phyloP scores from a whole-genome alignment of 1,140 invertebrate species.

The Medauroidea extradentata region DNA sequence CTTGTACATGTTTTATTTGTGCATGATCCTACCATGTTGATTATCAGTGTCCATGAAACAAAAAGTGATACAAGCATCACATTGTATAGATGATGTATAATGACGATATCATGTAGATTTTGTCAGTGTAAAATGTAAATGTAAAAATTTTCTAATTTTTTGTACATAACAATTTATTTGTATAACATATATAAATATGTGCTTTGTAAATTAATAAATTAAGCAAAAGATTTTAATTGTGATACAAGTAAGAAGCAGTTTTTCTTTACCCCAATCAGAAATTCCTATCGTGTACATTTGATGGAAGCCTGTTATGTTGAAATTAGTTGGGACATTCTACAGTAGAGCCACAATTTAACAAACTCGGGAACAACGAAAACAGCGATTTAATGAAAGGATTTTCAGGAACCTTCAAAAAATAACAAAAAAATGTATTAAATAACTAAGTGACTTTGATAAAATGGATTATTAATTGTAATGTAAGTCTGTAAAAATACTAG shows the following conservation, averaged over 20 bases:
- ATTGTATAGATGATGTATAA: background rate
- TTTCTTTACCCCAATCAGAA: no score
- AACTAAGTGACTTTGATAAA: no score
- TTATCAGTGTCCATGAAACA: background rate
- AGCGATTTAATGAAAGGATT: no score
- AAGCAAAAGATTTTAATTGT: conserved; percentile 1
- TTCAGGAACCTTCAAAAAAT: no score
- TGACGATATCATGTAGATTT: background rate
- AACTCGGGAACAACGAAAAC: no score
- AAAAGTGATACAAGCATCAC: background rate
- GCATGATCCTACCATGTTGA: background rate
- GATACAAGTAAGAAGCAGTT: background rate
- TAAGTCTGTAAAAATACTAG: no score
- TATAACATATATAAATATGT: conserved; percentile 13
- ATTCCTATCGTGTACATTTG: no score
- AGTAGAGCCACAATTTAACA: no score
- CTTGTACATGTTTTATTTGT: background rate
- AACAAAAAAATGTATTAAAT: no score
- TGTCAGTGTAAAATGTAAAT: conserved; percentile 3
- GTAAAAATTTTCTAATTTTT: conserved; percentile 9
- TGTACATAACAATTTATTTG: conserved; percentile 17
- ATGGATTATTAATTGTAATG: no score
- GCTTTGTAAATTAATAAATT: conserved; percentile 10
- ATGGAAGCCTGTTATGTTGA: no score
- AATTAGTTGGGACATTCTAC: no score